Evolutionary conservation across 2,113 vertebrate genomes (phyloP).

Genomic region (Oreochromis spilurus): DNA sequence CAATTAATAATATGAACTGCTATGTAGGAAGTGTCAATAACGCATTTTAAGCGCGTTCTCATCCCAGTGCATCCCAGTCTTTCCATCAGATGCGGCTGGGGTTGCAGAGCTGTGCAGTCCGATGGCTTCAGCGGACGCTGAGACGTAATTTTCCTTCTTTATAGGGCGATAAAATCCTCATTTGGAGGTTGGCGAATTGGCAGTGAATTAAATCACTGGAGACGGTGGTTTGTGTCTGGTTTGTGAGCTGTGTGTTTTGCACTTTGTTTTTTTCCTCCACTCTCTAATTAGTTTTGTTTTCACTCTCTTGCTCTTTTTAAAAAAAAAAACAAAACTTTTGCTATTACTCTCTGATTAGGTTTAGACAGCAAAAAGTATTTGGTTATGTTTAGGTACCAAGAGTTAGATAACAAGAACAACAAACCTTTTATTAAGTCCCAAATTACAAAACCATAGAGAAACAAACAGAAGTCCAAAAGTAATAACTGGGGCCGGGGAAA

Average conservation of each 20-base stretch:
- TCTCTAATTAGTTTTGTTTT: neutral
- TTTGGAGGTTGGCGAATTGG: neutral
- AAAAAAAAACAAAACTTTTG: too few relatives aligned
- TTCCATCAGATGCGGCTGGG: neutral
- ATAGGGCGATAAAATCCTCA: neutral
- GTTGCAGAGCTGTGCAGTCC: neutral
- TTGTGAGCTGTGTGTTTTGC: neutral
- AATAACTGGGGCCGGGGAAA: neutral
- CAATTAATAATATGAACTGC: neutral
- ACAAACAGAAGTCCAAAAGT: neutral
- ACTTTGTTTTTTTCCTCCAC: neutral
- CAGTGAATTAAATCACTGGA: neutral
- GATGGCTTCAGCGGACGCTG: neutral
- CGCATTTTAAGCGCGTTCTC: neutral
- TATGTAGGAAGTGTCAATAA: neutral
- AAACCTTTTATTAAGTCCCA: neutral
- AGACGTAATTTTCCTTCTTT: neutral
- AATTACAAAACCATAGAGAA: neutral
- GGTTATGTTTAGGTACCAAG: neutral
- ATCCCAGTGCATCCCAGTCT: neutral
- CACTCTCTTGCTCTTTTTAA: neutral
- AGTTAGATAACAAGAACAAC: neutral
- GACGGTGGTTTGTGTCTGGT: neutral
- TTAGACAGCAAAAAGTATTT: neutral
- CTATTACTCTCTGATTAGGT: neutral